A percentile compares a stretch with the other conserved stretches of the same genome.
Evolutionary conservation across 2,113 vertebrate genomes (phyloP).

Genomic region (Odocoileus virginianus): DNA sequence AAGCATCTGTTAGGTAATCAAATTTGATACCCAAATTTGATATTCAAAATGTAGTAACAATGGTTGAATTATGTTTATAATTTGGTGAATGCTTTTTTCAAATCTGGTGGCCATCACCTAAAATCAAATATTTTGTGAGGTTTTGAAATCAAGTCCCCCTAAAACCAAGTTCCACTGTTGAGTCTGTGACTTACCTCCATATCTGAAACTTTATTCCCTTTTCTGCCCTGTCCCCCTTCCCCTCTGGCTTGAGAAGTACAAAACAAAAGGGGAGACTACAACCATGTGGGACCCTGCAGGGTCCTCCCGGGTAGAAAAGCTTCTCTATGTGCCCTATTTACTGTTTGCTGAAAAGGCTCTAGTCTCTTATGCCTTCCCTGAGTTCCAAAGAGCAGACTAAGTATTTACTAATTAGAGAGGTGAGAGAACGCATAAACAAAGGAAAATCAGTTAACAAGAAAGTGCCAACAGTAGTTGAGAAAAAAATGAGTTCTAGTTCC

Average conservation of each 20-base stretch:
- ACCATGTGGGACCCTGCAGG: background rate
- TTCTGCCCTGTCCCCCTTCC: background rate
- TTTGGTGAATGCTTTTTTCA: background rate
- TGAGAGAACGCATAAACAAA: background rate
- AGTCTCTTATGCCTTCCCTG: background rate
- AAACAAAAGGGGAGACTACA: background rate
- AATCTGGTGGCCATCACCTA: background rate
- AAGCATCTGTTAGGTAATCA: background rate
- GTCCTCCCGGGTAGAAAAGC: background rate
- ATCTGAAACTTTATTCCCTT: background rate
- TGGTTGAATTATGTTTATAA: background rate
- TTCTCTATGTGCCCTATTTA: background rate
- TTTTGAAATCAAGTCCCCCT: background rate
- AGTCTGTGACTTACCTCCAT: background rate
- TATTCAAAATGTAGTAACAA: background rate
- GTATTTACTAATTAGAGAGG: background rate
- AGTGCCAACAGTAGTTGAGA: background rate
- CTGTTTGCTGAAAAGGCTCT: background rate
- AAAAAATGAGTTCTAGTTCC: background rate
- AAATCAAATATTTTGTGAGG: background rate
- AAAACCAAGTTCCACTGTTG: background rate
- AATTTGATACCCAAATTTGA: background rate
- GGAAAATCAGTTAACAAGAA: background rate
- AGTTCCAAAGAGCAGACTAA: background rate
- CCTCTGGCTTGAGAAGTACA: background rate